Conservation (phyloP, 2,888 invertebrate species). For the Hylaea fasciaria region DNA sequence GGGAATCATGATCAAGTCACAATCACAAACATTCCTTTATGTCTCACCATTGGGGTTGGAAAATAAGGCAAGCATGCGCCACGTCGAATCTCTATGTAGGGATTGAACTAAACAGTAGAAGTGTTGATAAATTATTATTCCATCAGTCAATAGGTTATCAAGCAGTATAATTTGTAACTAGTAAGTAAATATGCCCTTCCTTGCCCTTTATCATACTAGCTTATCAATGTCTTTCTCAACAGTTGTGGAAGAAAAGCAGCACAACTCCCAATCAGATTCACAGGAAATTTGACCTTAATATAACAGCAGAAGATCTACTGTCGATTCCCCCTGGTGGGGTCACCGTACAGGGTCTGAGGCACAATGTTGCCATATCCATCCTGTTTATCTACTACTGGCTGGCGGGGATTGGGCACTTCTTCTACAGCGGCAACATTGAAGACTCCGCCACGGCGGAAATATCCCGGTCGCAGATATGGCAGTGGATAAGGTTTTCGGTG, state of each 20-base stretch:
- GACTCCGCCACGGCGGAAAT: conserved; percentile 92
- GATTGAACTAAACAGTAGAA: too few relatives aligned
- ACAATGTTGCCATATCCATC: conserved; percentile 87
- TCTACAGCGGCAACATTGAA: conserved; percentile 87
- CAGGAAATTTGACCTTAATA: conserved; percentile 61
- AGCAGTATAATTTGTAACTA: too few relatives aligned
- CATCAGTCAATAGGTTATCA: background rate
- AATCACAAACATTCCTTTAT: too few relatives aligned
- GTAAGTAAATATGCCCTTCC: too few relatives aligned
- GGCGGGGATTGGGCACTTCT: conserved; percentile 87
- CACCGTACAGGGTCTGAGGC: conserved; percentile 85
- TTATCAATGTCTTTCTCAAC: conserved; percentile 25
- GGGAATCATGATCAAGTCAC: too few relatives aligned
- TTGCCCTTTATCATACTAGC: too few relatives aligned
- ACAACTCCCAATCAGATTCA: conserved; percentile 81
- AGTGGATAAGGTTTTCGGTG: conserved; percentile 88
- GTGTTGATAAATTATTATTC: too few relatives aligned
- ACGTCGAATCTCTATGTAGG: too few relatives aligned
- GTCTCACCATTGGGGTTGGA: too few relatives aligned
- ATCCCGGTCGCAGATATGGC: conserved; percentile 89
- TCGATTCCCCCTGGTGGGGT: conserved; percentile 86
- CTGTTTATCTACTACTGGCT: conserved; percentile 89
- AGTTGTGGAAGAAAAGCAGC: conserved; percentile 82
- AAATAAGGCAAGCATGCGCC: too few relatives aligned
- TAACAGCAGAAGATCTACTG: conserved; percentile 81